Conservation (phyloP, 1,140 invertebrate genomes). For the Ceratina australensis region DNA sequence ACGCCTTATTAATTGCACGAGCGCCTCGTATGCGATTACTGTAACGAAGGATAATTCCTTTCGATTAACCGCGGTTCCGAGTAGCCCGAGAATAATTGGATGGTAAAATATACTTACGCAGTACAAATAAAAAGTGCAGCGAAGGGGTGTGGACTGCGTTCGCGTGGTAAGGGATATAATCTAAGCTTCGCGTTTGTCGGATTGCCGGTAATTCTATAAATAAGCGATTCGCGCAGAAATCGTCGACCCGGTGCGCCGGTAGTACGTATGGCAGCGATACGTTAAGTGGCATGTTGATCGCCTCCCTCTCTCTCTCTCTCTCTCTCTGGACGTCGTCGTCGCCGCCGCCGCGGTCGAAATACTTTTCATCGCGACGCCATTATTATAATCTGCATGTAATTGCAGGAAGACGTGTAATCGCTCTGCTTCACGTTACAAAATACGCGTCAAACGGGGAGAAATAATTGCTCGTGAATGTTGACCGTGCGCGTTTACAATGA, state of each 20-base stretch:
- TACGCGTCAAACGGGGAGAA: slow-evolving; percentile 22
- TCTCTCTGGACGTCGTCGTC: background rate
- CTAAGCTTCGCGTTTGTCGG: slow-evolving; percentile 18
- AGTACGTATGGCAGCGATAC: slow-evolving; percentile 20
- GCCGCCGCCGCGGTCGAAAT: background rate
- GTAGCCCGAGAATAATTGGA: too few relatives aligned
- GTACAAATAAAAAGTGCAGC: slow-evolving; percentile 1
- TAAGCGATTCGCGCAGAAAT: slow-evolving; percentile 31
- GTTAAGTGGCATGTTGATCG: slow-evolving; percentile 14
- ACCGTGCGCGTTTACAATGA: slow-evolving; percentile 38
- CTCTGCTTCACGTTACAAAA: slow-evolving; percentile 31
- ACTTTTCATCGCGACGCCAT: slow-evolving; percentile 1
- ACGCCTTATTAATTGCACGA: too few relatives aligned
- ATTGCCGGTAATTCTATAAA: slow-evolving; percentile 43
- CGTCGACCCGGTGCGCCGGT: background rate
- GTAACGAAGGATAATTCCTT: too few relatives aligned
- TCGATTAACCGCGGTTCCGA: too few relatives aligned
- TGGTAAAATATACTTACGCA: background rate
- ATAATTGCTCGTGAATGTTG: slow-evolving; percentile 40
- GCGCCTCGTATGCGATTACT: too few relatives aligned
- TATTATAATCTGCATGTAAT: slow-evolving; percentile 43
- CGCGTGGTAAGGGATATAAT: slow-evolving; percentile 28
- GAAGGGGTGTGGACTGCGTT: background rate
- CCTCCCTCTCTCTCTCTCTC: too few relatives aligned
- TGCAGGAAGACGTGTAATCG: slow-evolving; percentile 35